Evolutionary conservation across 2,113 vertebrate species (phyloP), one percentile per base, ranked within the genome.

Genomic region (Plecturocebus donacophilus): DNA sequence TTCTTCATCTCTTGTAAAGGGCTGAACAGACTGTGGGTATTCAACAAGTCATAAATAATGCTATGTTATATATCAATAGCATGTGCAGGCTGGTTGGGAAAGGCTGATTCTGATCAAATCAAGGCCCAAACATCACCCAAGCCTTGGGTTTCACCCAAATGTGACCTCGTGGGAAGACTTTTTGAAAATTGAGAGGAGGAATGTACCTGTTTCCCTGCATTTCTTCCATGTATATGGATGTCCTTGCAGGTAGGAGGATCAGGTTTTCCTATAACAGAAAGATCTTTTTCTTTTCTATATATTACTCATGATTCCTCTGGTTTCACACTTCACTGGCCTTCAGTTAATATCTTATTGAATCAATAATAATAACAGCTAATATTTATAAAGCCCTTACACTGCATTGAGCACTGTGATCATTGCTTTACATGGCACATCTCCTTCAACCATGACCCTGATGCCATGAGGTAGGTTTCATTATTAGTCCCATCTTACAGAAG

Each of bases 41-140:
- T 97, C 97, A 97, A 49, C 96, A 97, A 98, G 95, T 94, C 75
- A 87, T 98, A 97, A 97, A 98, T 97, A 97, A 97, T 5, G 27
- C 52, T 49, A 6, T 91, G 80, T 95, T 95, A 56, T 71, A 75
- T 95, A 96, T 94, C 96, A 49, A 88, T 80, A 68, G 79, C 94
- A 90, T 95, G 97, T 94, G 91, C 52, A 52, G 85, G 87, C 93
- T 76, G 76, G 79, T 93, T 84, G 91, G 82, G 84, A 91, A 97
- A 97, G 94, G 87, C 86, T 75, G 7, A 96, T 95, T 94, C 83
- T 96, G 97, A 95, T 98, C 64, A 98, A 96, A 93, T 96, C 93
- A 95, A 94, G 91, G 52, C 80, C 77, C 42, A 5, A 27, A 82
- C 68, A 79, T 91, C 94, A 66, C 93, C 93, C 49, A 54, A 93